These are phyloP conservation scores for Bursaphelenchus mucronatus DNA, from an alignment of 1,140 invertebrate genomes.

Conservation along the genomic window DNA sequence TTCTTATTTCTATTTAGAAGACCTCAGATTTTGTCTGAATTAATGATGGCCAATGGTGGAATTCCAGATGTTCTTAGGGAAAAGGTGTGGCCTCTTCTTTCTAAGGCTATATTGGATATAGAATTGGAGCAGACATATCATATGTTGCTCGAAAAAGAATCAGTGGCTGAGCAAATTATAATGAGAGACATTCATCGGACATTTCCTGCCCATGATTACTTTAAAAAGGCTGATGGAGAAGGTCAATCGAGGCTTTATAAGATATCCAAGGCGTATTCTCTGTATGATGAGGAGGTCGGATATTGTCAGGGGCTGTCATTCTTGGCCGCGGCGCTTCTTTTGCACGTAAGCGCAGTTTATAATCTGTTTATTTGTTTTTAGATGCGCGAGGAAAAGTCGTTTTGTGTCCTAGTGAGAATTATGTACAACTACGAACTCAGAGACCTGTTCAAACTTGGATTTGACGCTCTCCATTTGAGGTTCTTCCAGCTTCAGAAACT, in stretches of 20 bases:
- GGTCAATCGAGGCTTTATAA: constrained; percentile 92
- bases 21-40: constrained; percentile 72
- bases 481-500: constrained; percentile 92
- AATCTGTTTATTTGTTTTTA: constrained; percentile 62
- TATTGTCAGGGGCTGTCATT: constrained; percentile 98
- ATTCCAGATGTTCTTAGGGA: constrained; percentile 88
- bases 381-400: constrained; percentile 99
- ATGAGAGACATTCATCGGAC: constrained; percentile 87
- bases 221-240: constrained; percentile 81
- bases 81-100: constrained; percentile 92
- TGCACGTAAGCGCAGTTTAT: constrained; percentile 73
- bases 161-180: constrained; percentile 37
- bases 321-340: constrained; percentile 82
- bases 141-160: constrained; percentile 49
- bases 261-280: constrained; percentile 84
- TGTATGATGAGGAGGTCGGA: constrained; percentile 91
- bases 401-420: constrained; percentile 87
- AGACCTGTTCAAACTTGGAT: constrained; percentile 90
- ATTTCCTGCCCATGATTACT: constrained; percentile 96
- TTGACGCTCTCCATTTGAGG: constrained; percentile 87
- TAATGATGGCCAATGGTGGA: constrained; percentile 73
- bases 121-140: constrained; percentile 63
- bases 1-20: constrained; percentile 57
- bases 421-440: constrained; percentile 94
- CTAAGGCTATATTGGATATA: constrained; percentile 75